Conservation (phyloP, 2,888 invertebrate species). For the Fissipunctia ypsillon region DNA sequence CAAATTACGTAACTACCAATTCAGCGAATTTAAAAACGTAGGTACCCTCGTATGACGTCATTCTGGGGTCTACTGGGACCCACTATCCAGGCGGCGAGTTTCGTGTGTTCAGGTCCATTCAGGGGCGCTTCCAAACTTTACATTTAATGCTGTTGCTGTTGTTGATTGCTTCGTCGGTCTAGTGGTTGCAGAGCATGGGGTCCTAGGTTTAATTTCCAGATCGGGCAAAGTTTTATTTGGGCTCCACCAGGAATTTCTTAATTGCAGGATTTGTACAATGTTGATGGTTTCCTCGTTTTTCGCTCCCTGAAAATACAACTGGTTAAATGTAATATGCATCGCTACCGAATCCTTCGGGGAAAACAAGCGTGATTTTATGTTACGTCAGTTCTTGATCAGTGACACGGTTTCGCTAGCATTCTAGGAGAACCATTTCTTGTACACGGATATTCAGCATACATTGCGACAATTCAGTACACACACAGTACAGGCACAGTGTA, state of each 20-base stretch:
- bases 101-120: no score
- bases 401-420: no score
- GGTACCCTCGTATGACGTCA: no score
- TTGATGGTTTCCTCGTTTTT: not conserved
- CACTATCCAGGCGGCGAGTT: not conserved
- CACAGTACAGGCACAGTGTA: no score
- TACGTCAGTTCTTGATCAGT: not conserved
- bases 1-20: no score
- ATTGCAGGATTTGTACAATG: not conserved
- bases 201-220: not conserved
- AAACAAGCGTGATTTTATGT: not conserved
- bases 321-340: not conserved
- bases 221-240: not conserved
- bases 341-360: no score
- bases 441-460: not conserved
- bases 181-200: not conserved
- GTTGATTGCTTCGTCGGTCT: not conserved
- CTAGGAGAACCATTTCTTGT: not conserved
- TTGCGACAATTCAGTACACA: not conserved
- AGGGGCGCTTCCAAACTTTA: no score
- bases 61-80: not conserved
- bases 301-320: not conserved
- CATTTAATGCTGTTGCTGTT: no score
- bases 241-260: not conserved
- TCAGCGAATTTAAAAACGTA: no score